phyloP scores from a whole-genome alignment of 2,797 vertebrate species.

The Leuciscus waleckii region DNA sequence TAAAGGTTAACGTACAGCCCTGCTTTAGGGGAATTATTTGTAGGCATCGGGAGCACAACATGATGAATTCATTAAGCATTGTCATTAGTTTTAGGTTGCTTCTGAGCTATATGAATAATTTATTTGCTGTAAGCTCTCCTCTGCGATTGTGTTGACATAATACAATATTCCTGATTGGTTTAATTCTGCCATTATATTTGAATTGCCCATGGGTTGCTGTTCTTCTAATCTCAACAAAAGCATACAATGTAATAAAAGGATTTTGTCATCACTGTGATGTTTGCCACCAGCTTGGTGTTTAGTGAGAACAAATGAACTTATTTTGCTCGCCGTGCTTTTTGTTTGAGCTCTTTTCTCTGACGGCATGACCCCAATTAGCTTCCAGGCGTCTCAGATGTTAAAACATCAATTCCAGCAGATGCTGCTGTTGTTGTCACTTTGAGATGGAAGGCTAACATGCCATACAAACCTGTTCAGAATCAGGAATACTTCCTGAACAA shows the following conservation, averaged over 20 bases:
- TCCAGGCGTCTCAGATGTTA: conserved; percentile 5
- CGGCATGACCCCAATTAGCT: conserved; percentile 11
- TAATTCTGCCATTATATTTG: conserved; percentile 21
- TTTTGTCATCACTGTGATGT: background rate
- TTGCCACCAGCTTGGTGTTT: background rate
- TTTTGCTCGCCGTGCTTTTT: background rate
- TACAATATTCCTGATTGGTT: conserved; percentile 40
- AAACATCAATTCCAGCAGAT: background rate
- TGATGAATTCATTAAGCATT: conserved; percentile 37
- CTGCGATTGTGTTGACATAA: conserved; percentile 36
- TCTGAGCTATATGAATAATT: conserved; percentile 50
- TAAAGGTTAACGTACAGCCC: background rate
- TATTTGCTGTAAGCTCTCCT: conserved; percentile 30
- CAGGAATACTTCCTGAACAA: conserved; percentile 1
- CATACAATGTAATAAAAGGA: background rate
- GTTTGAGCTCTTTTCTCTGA: background rate
- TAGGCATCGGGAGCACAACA: conserved; percentile 6
- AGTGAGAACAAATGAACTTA: conserved; percentile 3
- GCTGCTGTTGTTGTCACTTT: conserved; percentile 7
- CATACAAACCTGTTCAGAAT: conserved; percentile 3
- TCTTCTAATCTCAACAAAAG: background rate
- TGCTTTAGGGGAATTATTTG: background rate
- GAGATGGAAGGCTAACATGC: background rate
- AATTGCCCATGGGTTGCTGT: background rate
- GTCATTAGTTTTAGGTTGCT: conserved; percentile 44